Base-by-base conservation (phyloP, 2,888 invertebrate genomes). In the Melanargia galathea region DNA sequence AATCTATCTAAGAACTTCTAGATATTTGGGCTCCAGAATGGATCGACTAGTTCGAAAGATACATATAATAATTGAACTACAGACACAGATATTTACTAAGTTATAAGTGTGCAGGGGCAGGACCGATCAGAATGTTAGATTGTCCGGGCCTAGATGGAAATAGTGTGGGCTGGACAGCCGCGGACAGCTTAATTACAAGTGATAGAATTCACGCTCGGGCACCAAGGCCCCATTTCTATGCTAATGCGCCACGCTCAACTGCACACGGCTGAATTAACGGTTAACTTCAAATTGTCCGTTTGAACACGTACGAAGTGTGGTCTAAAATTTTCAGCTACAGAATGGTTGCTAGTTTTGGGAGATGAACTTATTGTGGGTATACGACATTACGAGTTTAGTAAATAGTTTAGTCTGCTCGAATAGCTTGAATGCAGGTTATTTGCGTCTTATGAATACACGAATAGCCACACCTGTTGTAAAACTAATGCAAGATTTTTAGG, bases 161-260 rank as follows among this genome's bases (percentile, higher is more conserved):
- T 61, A 59, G 61, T 65, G 63, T 55, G 54, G 52, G 18, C 52
- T 58, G 62, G 69, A 68, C 71, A 70, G 68, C 62, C 68, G 69
- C 62, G 63, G 67, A 70, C 68, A 67, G 68, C 62, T 71, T 71
- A 70, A 71, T 70, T 70, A 70, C 68, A 71, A 66, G 68, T 65
- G 67, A 71, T 70, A 71, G 63, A 67, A 64, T 65, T 66, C 66
- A 64, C 63, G 68, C 54, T 63, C 54, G 62, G 63, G 56, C 68
- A 55, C 62, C 64, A 62, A 65, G 65, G 58, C 60, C 65, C 68
- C 65, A 70, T 71, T 68, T 71, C 70, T 70, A 71, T 71, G 71
- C 63, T 68, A 71, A 71, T 70, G 64, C 55, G 43, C 11, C 59
- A 49, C 48, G 64, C 62, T 60, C 65, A 38, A 48, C 57, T 60